Conservation (phyloP, 2,888 invertebrate species). For the Cataglyphis livida region DNA sequence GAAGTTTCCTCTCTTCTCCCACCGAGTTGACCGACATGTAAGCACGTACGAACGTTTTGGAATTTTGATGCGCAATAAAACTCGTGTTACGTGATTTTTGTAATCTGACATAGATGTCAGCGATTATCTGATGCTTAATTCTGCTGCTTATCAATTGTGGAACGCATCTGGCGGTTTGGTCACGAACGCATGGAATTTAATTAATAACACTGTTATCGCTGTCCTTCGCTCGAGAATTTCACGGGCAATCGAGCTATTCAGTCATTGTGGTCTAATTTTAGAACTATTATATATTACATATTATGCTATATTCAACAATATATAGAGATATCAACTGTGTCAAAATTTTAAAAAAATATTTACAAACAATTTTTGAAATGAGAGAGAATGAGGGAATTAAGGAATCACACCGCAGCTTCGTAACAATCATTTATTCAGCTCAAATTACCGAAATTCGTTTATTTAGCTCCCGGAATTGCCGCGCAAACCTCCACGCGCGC, state of each 20-base stretch:
- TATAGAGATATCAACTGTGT: neutral
- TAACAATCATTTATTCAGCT: conserved; percentile 13
- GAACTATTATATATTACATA: neutral
- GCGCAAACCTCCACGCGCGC: conserved; percentile 13
- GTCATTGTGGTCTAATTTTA: neutral
- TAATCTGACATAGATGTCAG: neutral
- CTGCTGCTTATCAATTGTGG: conserved; percentile 54
- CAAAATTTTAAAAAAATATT: neutral
- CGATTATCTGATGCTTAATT: conserved; percentile 54
- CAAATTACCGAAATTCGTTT: conserved; percentile 6
- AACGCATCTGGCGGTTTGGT: conserved; percentile 44
- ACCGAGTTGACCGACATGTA: neutral
- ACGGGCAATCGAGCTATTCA: conserved; percentile 34
- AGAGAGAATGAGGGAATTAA: neutral
- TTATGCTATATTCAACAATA: neutral
- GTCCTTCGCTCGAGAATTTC: conserved; percentile 60
- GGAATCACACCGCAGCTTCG: neutral
- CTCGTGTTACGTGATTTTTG: neutral
- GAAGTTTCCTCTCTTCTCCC: neutral
- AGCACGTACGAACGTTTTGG: conserved; percentile 12
- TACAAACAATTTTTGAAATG: neutral
- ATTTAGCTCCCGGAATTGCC: neutral
- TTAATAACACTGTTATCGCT: conserved; percentile 63
- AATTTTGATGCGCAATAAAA: conserved; percentile 7
- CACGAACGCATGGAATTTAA: conserved; percentile 61